phyloP scores from a whole-genome alignment of 2,113 vertebrate species.

The Peucedramus taeniatus region DNA sequence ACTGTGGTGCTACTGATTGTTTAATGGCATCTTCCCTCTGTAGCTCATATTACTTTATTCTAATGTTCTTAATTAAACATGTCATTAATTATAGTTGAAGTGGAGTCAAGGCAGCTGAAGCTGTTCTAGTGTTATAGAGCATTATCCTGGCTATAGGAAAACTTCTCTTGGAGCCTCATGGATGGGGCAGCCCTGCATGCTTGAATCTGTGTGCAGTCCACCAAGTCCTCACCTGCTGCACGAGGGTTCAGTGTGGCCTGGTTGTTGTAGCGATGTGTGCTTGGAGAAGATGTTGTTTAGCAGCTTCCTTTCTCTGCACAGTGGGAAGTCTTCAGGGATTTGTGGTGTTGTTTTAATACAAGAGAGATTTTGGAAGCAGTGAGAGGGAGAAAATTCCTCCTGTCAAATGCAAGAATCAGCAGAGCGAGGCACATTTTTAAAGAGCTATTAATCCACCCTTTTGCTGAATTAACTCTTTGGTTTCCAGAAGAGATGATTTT shows the following conservation, averaged over 20 bases:
- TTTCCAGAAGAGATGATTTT: neutral
- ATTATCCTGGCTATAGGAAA: neutral
- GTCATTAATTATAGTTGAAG: neutral
- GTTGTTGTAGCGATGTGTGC: neutral
- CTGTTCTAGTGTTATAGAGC: neutral
- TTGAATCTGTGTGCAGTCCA: neutral
- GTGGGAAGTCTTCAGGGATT: slow-evolving; percentile 24
- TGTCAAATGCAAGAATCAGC: slow-evolving; percentile 5
- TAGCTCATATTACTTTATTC: neutral
- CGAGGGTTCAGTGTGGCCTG: neutral
- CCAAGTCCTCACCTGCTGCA: neutral
- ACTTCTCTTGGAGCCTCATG: neutral
- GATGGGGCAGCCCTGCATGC: neutral
- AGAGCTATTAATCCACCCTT: neutral
- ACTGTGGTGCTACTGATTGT: neutral
- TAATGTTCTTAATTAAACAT: neutral
- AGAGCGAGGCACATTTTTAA: neutral
- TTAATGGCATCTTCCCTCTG: neutral
- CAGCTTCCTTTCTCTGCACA: neutral
- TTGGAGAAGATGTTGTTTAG: neutral
- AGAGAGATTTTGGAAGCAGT: neutral
- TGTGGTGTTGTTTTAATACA: slow-evolving; percentile 11
- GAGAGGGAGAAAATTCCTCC: slow-evolving; percentile 9
- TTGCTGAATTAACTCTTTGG: neutral
- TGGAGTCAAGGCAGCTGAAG: neutral